Percentiles rank a stretch among this genome's conserved stretches.
phyloP scores from a whole-genome alignment of 2,797 vertebrate genomes.

The Gymnothorax javanicus region DNA sequence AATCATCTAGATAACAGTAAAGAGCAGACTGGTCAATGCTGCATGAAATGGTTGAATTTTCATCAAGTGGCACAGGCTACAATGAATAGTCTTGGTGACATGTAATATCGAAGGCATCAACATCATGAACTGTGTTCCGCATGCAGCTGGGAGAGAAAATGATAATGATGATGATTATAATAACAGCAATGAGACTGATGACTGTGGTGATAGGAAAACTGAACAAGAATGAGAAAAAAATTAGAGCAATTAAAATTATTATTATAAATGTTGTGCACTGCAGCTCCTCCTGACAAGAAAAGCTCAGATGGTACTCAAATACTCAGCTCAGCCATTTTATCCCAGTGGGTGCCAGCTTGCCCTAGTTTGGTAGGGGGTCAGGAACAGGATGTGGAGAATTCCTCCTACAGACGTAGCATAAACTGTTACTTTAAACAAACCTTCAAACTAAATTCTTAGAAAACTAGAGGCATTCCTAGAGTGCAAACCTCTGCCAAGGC shows the following conservation, averaged over 20 bases:
- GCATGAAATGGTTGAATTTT: background rate
- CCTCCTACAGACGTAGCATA: slow-evolving; percentile 44
- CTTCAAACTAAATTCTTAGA: background rate
- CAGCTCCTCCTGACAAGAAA: background rate
- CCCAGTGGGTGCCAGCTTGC: background rate
- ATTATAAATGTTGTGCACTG: background rate
- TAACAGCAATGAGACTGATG: slow-evolving; percentile 26
- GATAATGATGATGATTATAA: background rate
- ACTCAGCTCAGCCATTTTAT: background rate
- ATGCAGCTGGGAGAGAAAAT: background rate
- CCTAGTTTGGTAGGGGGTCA: slow-evolving; percentile 29
- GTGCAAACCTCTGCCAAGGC: too few relatives aligned
- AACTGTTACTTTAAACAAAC: slow-evolving; percentile 50
- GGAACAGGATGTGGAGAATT: slow-evolving; percentile 58
- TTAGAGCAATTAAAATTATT: background rate
- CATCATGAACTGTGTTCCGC: background rate
- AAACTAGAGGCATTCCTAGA: too few relatives aligned
- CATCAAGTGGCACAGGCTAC: background rate
- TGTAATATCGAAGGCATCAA: background rate
- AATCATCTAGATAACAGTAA: background rate
- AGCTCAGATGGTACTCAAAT: background rate
- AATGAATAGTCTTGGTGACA: background rate
- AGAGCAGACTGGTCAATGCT: background rate
- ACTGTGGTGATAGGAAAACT: slow-evolving; percentile 11
- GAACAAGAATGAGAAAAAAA: background rate